phyloP scores from a whole-genome alignment of 2,888 invertebrate species.

The Ophioninae sp. region DNA sequence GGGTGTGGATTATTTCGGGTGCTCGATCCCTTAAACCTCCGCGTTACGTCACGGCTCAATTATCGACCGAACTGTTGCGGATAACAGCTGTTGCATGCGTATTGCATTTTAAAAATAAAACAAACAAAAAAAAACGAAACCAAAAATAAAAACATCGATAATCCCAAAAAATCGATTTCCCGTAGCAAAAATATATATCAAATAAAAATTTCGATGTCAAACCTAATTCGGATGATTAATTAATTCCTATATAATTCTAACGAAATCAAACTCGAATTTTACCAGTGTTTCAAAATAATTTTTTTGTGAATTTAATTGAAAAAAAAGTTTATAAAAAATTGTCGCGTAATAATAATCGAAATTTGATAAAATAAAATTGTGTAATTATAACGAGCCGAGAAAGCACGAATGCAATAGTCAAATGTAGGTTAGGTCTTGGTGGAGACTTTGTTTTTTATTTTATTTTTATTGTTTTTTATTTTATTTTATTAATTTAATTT shows the following conservation, averaged over 20 bases:
- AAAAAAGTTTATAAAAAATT: neutral
- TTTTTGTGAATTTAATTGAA: neutral
- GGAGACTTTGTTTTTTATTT: too few species aligned
- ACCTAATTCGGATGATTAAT: too few species aligned
- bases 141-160: neutral
- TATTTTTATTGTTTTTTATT: too few species aligned
- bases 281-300: too few species aligned
- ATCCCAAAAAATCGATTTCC: neutral
- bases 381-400: neutral
- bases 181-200: neutral
- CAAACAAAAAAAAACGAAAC: neutral
- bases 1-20: conserved; percentile 21
- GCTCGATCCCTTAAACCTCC: neutral
- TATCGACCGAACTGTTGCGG: conserved; percentile 49
- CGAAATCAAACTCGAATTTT: too few species aligned
- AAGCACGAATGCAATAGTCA: too few species aligned
- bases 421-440: too few species aligned
- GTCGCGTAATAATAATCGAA: neutral
- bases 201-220: too few species aligned
- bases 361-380: neutral
- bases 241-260: too few species aligned
- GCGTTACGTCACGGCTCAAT: conserved; percentile 42
- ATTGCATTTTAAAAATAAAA: conserved; percentile 2
- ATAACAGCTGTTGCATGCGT: conserved; percentile 48
- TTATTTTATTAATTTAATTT: too few species aligned